Evolutionary conservation across 2,797 vertebrate genomes (phyloP).

Genomic region (Rhinichthys osculus): DNA sequence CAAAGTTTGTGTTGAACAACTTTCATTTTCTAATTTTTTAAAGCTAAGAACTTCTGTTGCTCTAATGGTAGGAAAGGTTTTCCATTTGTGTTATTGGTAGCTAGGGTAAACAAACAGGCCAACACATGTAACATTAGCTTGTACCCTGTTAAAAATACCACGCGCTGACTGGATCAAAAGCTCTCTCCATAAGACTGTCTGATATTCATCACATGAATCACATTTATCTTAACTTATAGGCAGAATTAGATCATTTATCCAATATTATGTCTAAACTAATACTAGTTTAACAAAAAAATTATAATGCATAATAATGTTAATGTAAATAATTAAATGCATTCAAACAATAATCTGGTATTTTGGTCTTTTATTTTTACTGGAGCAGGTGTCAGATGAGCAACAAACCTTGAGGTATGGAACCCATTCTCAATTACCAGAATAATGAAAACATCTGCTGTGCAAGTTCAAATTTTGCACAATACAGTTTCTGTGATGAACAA

Average conservation of each 20-base stretch:
- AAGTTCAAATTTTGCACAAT: conserved; percentile 13
- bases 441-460: not conserved
- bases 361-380: not conserved
- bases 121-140: conserved; percentile 45
- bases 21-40: conserved; percentile 29
- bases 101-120: conserved; percentile 54
- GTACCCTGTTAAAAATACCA: conserved; percentile 54
- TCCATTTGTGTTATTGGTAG: conserved; percentile 40
- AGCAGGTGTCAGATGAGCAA: conserved; percentile 26
- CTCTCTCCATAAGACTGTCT: not conserved
- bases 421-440: not conserved
- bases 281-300: not conserved
- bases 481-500: not conserved
- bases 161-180: conserved; percentile 32
- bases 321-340: not conserved
- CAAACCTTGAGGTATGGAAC: conserved; percentile 19
- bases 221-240: not conserved
- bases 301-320: not conserved
- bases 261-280: not conserved
- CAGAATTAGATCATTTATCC: not conserved
- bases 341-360: conserved; percentile 1
- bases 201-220: conserved; percentile 3
- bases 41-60: conserved; percentile 31
- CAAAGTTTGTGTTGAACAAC: not conserved
- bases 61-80: conserved; percentile 22